Evolutionary conservation across 1,140 invertebrate species (phyloP).

Genomic region (Proales similis): DNA sequence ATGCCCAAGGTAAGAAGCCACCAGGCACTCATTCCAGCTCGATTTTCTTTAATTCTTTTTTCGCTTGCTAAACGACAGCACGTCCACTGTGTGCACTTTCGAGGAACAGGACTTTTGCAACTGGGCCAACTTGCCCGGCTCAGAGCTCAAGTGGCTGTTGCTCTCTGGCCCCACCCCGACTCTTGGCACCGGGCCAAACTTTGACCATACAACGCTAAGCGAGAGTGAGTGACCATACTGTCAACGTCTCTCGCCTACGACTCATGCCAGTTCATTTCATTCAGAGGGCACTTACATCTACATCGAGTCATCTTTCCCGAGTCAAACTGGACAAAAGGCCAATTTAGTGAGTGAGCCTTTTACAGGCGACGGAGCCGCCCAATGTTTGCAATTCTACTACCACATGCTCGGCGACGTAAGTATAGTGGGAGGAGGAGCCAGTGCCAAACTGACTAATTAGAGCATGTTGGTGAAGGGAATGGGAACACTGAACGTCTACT

Average conservation of each 20-base stretch:
- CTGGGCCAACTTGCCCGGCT: conserved; percentile 26
- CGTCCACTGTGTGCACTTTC: conserved; percentile 2
- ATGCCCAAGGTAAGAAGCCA: conserved; percentile 12
- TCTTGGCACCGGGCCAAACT: conserved; percentile 50
- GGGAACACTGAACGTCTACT: conserved; percentile 39
- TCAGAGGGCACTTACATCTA: conserved; percentile 40
- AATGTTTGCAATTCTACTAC: conserved; percentile 40
- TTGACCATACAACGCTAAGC: conserved; percentile 57
- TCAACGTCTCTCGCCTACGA: too few species aligned
- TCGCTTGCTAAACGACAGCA: not conserved
- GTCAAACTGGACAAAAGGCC: conserved; percentile 7
- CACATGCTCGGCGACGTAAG: conserved; percentile 38
- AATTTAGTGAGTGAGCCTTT: conserved; percentile 22
- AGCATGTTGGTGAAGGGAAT: not conserved
- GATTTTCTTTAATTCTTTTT: too few species aligned
- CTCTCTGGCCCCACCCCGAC: conserved; percentile 41
- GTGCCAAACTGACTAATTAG: not conserved
- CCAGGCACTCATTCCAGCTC: too few species aligned
- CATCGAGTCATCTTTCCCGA: conserved; percentile 26
- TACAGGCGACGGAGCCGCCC: not conserved
- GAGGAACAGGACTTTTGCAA: conserved; percentile 28
- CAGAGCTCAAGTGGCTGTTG: conserved; percentile 46
- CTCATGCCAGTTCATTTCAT: too few species aligned
- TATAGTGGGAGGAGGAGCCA: not conserved
- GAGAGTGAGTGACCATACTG: not conserved